Evolutionary conservation across 2,797 vertebrate species (phyloP), one percentile per base, ranked within the genome.

Genomic region (Benthosema pterotum): DNA sequence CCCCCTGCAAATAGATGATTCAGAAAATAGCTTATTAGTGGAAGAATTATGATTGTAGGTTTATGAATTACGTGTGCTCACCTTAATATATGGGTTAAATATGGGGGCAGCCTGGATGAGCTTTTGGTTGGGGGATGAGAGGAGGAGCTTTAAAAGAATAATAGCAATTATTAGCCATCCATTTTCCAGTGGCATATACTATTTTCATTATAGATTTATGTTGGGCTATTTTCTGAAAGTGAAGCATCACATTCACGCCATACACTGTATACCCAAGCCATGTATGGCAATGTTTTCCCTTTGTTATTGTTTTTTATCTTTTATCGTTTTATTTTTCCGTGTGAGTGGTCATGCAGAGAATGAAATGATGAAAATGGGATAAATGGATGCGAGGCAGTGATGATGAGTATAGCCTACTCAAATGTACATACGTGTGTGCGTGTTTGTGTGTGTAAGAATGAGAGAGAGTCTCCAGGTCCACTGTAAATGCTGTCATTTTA

Each of bases 191-290:
- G 75, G 65, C 83, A 88, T 84, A 85, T 78, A 80, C 79, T 49
- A 38, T 75, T 78, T 83, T 74, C 89, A 87, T 88, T 72, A n/a
- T n/a, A 80, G 79, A 83, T 89, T 89, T 89, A 5, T 81, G 80
- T 83, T 84, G 62, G 62, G 73, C 77, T 67, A 74, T 82, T 81
- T 79, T 87, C 74, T 78, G 67, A 87, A 83, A 78, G 72, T 54
- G 74, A 81, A 88, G 80, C 89, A 89, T 90, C 91, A 86, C 89
- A 90, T 87, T 83, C 88, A 91, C 86, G 72, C 88, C 92, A 93
- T 92, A 91, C 85, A 92, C 91, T 90, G 89, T 76, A 38, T 11
- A 71, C 52, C 71, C 67, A 48, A 71, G 84, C 89, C 89, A 91
- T 90, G 87, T 90, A 93, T 93, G 92, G 90, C 79, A 71, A 83